Conservation (phyloP, 2,888 invertebrate genomes). For the Chromoteleia sp. region DNA sequence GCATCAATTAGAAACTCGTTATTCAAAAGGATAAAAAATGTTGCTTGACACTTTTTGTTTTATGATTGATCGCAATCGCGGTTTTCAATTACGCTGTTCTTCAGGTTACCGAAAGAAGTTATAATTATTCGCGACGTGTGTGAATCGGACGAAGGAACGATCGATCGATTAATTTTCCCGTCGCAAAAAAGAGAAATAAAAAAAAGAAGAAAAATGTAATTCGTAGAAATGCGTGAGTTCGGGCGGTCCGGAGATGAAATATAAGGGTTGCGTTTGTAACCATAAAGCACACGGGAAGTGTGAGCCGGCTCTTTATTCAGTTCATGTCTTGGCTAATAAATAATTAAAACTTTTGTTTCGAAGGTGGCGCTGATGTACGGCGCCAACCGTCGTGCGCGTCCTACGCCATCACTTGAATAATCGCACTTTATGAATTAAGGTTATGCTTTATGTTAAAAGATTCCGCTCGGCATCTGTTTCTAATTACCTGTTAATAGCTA, state of each 20-base stretch:
- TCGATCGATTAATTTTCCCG: constrained; percentile 61
- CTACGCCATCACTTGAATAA: constrained; percentile 81
- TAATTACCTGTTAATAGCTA: constrained; percentile 85
- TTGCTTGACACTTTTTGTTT: constrained; percentile 65
- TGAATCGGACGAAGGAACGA: constrained; percentile 48
- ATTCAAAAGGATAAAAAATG: constrained; percentile 64
- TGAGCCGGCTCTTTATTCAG: constrained; percentile 77
- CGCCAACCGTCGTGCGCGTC: constrained; percentile 77
- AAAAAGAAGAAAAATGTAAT: constrained; percentile 11
- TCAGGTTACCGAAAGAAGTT: constrained; percentile 57
- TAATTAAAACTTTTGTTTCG: constrained; percentile 84
- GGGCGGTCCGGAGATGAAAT: constrained; percentile 34
- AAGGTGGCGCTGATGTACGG: constrained; percentile 82
- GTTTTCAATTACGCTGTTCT: constrained; percentile 60
- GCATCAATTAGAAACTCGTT: constrained; percentile 70
- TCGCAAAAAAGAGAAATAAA: constrained; percentile 7
- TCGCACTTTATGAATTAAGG: constrained; percentile 85
- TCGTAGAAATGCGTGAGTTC: constrained; percentile 24
- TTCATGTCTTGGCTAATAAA: constrained; percentile 83
- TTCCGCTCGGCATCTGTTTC: constrained; percentile 85
- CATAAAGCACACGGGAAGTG: constrained; percentile 68
- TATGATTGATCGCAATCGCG: constrained; percentile 66
- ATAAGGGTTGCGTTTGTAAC: constrained; percentile 68
- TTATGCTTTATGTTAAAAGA: constrained; percentile 85
- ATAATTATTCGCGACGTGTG: constrained; percentile 51